phyloP scores from a whole-genome alignment of 2,797 vertebrate species.

The Lerista edwardsae region DNA sequence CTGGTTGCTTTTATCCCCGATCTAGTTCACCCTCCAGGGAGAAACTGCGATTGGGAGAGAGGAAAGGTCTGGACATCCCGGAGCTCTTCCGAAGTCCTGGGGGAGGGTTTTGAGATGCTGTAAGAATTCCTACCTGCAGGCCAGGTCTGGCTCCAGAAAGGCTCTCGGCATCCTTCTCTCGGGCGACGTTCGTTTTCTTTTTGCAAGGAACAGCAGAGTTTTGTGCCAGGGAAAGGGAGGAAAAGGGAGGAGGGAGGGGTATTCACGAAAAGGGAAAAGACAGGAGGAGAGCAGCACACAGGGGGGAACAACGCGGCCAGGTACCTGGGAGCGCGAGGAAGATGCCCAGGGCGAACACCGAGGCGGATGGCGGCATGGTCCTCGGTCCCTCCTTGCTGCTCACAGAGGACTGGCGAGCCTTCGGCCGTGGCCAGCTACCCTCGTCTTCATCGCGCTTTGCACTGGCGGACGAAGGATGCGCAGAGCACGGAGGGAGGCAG shows the following conservation, averaged over 20 bases:
- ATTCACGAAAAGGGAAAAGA: background rate
- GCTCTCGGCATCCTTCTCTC: too few species aligned
- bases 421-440: background rate
- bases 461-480: background rate
- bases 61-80: background rate
- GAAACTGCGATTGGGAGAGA: too few species aligned
- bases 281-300: background rate
- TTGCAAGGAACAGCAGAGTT: too few species aligned
- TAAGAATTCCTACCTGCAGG: too few species aligned
- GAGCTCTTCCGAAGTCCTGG: background rate
- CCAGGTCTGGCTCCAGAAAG: too few species aligned
- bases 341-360: background rate
- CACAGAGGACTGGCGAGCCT: fast-evolving
- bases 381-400: background rate
- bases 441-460: background rate
- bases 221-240: background rate
- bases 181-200: too few species aligned
- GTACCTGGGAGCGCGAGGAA: constrained; percentile 13
- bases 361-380: background rate
- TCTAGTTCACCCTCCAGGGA: background rate
- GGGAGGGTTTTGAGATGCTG: background rate
- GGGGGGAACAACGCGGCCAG: too few species aligned
- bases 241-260: too few species aligned
- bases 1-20: too few species aligned
- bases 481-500: background rate